phyloP scores from a whole-genome alignment of 2,797 vertebrate species.

The Spheniscus humboldti region DNA sequence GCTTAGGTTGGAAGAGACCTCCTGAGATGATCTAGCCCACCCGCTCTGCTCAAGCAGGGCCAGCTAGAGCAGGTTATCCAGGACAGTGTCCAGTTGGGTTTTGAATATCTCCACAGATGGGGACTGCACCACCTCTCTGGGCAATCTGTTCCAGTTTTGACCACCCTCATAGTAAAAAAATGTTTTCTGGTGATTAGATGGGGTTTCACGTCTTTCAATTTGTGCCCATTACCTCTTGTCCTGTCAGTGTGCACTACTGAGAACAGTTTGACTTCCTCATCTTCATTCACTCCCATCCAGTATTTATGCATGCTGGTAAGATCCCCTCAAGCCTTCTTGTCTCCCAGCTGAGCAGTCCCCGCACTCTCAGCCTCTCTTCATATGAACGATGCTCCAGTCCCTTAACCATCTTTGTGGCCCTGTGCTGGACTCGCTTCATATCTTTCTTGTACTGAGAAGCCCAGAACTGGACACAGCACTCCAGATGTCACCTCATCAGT shows the following conservation, averaged over 20 bases:
- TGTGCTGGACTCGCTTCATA: background rate
- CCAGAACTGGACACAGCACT: background rate
- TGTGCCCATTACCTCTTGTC: background rate
- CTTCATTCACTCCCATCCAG: background rate
- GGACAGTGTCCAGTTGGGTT: background rate
- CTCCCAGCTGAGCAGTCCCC: background rate
- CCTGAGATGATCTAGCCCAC: background rate
- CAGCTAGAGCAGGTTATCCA: background rate
- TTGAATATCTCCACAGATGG: background rate
- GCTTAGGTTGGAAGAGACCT: background rate
- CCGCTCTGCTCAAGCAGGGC: background rate
- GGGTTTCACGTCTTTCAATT: background rate
- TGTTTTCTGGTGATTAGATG: background rate
- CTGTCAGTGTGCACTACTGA: background rate
- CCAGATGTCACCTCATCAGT: background rate
- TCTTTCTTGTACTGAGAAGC: background rate
- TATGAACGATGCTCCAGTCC: background rate
- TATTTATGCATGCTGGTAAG: background rate
- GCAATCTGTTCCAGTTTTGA: background rate
- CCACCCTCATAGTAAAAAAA: background rate
- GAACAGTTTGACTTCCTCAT: background rate
- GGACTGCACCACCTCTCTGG: background rate
- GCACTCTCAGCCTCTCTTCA: background rate
- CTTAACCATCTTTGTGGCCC: background rate
- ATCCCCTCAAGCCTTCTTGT: background rate